A percentile compares a stretch with the other conserved stretches of the same genome.
These are phyloP conservation scores for Microcebus griseorufus DNA, from an alignment of 2,113 vertebrate species.

Conservation along the genomic window DNA sequence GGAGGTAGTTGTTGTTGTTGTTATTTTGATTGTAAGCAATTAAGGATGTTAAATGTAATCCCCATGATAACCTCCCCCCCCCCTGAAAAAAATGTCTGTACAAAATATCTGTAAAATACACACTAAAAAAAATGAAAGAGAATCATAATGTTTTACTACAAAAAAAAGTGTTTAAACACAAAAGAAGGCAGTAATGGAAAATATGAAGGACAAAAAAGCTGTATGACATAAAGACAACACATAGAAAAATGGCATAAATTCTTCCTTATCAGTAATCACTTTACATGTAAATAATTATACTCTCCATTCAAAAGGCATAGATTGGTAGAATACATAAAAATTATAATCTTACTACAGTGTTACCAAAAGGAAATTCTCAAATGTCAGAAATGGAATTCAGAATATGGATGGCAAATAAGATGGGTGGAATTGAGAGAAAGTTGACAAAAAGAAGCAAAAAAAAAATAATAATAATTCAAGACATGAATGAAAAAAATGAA, in stretches of 20 bases:
- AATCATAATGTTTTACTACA: neutral
- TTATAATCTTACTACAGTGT: neutral
- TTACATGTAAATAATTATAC: conserved; percentile 4
- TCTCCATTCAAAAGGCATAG: neutral
- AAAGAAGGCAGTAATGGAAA: neutral
- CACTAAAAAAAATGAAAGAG: neutral
- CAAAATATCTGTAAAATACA: neutral
- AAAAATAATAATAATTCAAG: too few species aligned
- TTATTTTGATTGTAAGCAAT: neutral
- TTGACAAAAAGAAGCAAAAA: too few species aligned
- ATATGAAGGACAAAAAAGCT: neutral
- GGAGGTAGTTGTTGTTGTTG: neutral
- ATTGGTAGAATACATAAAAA: neutral
- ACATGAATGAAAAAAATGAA: too few species aligned
- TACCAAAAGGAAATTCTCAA: too few species aligned
- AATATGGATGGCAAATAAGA: too few species aligned
- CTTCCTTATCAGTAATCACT: neutral
- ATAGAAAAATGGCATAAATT: neutral
- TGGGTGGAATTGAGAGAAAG: too few species aligned
- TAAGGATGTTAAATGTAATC: too few species aligned
- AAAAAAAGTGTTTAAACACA: neutral
- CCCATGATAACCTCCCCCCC: neutral
- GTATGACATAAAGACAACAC: neutral
- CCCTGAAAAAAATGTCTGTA: neutral
- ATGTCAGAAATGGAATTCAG: too few species aligned